Base-by-base conservation (phyloP, 2,888 invertebrate species). In the Lapara coniferarum region DNA sequence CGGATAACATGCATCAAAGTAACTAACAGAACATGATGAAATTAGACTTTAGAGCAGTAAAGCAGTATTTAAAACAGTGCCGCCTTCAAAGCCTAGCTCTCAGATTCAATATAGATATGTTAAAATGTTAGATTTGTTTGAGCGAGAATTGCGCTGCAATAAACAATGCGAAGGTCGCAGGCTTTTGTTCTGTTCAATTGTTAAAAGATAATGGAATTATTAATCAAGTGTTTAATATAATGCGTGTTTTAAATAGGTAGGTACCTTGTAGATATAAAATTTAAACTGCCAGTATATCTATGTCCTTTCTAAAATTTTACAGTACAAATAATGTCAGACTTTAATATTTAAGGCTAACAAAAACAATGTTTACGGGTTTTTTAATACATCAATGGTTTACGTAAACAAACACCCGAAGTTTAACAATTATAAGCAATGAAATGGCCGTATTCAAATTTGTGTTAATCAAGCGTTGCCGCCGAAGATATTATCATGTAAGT, bases 101-200 rank as follows among this genome's bases (percentile, higher is more conserved):
- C 46, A 63, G 63, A 63, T 59, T 63, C 53, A 68, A 68, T 68
- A 59, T 52, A 68, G 68, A 68, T 68, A 68, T 59, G 59, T 44
- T 68, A 49, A 59, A 46, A 52, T 52, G 57, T 52, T 44, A 68
- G 68, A 68, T 68, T 58, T 68, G 51, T 58, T 59, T 14, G 6
- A 19, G 7, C 13, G 68, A 59, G 52, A 59, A 63, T 14, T 44
- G 13, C 52, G 30, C 25, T 52, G 52, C 44, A 59, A 19, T 49
- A 19, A 46, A 49, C 63, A 46, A 49, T 49, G 63, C 19, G 46
- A 63, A 63, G 63, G 63, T 19, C 63, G 19, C 19, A 63, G 19
- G 46, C 46, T 63, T 63, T 46, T 46, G 46, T 19, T 63, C 7
- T 7, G 63, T 49, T 19, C 19, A 19, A 19, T 14, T 7, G 8